Evolutionary conservation across 2,888 invertebrate genomes (phyloP), one percentile per base, ranked within the genome.

Genomic region (Loripinus fragilis): DNA sequence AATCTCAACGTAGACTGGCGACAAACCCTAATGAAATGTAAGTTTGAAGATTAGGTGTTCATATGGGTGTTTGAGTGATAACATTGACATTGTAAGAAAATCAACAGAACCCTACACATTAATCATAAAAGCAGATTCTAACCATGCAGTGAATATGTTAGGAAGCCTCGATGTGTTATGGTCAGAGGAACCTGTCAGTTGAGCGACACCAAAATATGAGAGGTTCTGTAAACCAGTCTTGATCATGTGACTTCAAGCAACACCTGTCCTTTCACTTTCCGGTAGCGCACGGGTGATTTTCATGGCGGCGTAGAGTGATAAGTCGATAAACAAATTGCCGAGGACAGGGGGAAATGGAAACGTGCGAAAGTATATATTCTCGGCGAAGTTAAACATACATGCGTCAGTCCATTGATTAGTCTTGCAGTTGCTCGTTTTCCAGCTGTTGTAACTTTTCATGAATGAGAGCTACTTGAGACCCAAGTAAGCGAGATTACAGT

Each of bases 281-380:
- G 65, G 77, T 73, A 73, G 69, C 73, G 73, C 77, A 73, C 77
- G 77, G 41, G 42, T 67, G 66, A 38, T 67, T 41, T 42, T 67
- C 41, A 67, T 67, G 25, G 42, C 42, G 38, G 42, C 66, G 38
- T 42, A 28, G 41, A 67, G 42, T 60, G 60, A 60, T 60, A 77
- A 68, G 67, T 69, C 68, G 77, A 77, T 77, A 77, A 77, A 77
- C 77, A 77, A 76, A 77, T 69, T 69, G 69, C 48, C 55, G 50
- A 64, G 68, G 77, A 77, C 77, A 60, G 68, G 68, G 67, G 69
- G 64, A 71, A 74, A 71, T 73, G 71, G 76, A 80, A 76, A 76
- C 66, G 75, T 73, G 70, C 76, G 79, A 80, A 80, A 73, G 64
- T 73, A 69, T 64, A 69, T 64, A 78, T 67, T 55, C 71, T 25